These are phyloP conservation scores for Dallia pectoralis DNA, from an alignment of 2,797 vertebrate genomes.

Conservation along the genomic window DNA sequence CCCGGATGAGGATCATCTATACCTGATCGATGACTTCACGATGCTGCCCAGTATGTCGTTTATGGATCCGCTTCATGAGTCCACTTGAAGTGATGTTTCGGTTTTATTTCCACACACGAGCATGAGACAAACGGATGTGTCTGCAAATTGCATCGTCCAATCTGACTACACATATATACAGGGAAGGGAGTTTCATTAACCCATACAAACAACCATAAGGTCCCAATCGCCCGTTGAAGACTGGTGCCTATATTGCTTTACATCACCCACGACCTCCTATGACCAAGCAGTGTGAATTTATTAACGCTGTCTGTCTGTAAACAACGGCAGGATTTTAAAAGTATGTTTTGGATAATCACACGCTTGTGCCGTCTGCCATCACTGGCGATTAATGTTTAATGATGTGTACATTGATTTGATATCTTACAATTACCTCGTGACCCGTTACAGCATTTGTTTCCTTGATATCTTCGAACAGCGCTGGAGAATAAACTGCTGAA, in stretches of 20 bases:
- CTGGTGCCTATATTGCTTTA: not conserved
- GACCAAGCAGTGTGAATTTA: not conserved
- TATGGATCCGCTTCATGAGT: not conserved
- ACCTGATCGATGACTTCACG: conserved; percentile 79
- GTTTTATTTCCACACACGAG: not conserved
- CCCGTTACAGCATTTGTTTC: not conserved
- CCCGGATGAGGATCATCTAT: conserved; percentile 76
- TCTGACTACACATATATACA: not conserved
- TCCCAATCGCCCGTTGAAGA: not conserved
- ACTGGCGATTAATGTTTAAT: not conserved
- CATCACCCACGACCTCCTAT: not conserved
- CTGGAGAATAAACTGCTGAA: conserved; percentile 78
- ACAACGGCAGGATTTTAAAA: not conserved
- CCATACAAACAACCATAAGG: not conserved
- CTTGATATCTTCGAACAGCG: conserved; percentile 46
- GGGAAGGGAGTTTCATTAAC: not conserved
- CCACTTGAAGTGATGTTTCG: not conserved
- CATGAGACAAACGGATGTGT: not conserved
- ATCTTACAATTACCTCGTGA: not conserved
- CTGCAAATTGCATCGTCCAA: not conserved
- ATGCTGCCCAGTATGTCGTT: conserved; percentile 59
- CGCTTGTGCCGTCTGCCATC: not conserved
- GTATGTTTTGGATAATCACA: not conserved
- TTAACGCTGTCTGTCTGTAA: too few relatives aligned
- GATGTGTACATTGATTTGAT: not conserved